Evolutionary conservation across 2,888 invertebrate genomes (phyloP).

Genomic region (Papilio elwesi): DNA sequence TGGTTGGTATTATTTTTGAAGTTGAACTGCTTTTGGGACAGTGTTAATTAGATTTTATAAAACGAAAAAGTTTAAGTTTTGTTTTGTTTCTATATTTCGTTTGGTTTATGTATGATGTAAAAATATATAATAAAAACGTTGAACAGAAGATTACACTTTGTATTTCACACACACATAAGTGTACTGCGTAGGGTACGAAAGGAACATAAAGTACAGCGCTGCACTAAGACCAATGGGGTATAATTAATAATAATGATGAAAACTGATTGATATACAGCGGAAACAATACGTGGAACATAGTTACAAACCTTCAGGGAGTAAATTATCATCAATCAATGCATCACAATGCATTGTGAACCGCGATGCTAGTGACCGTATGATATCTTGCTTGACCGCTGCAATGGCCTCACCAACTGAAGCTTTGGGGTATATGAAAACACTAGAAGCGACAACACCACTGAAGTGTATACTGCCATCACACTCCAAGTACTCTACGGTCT

Average conservation of each 20-base stretch:
- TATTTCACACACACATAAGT: no score
- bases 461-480: conserved; percentile 88
- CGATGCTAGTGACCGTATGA: conserved; percentile 92
- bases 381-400: conserved; percentile 91
- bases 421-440: conserved; percentile 91
- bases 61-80: no score
- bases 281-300: neutral
- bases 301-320: conserved; percentile 86
- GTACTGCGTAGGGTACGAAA: no score
- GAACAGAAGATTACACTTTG: no score
- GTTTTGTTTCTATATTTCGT: no score
- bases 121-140: no score
- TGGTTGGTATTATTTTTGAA: no score
- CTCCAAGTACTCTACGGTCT: conserved; percentile 80
- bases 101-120: no score
- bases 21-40: no score
- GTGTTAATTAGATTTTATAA: no score
- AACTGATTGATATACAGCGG: neutral
- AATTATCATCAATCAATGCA: conserved; percentile 92
- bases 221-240: no score
- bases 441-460: conserved; percentile 88
- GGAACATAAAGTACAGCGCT: no score
- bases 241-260: neutral
- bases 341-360: conserved; percentile 97
- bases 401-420: conserved; percentile 89